Percentiles rank a stretch among this genome's conserved stretches.
phyloP scores from a whole-genome alignment of 2,888 invertebrate species.

The Yponomeuta plumbellus region DNA sequence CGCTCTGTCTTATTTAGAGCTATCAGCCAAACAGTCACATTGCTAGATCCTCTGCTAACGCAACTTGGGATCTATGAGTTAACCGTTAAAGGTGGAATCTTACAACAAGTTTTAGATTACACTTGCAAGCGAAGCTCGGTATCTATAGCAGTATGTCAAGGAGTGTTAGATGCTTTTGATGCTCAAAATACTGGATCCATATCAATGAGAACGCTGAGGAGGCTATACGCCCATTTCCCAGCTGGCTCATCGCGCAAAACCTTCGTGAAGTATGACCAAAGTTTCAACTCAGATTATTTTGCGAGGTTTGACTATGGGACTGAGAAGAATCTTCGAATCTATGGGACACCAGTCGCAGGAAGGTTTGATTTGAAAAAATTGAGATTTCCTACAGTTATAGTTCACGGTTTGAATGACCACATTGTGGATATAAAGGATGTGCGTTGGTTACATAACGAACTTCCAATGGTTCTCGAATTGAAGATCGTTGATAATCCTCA shows the following conservation, averaged over 20 bases:
- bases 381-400: neutral
- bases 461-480: neutral
- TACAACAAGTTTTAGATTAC: neutral
- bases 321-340: neutral
- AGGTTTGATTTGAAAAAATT: neutral
- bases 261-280: neutral
- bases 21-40: neutral
- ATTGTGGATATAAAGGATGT: constrained; percentile 4
- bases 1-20: neutral
- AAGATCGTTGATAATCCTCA: constrained; percentile 9
- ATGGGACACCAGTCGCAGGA: neutral
- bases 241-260: constrained; percentile 3
- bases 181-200: neutral
- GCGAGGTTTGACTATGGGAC: neutral
- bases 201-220: neutral
- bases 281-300: neutral
- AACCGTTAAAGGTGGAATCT: neutral
- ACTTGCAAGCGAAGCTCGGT: neutral
- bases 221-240: constrained; percentile 4
- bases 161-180: neutral
- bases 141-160: neutral
- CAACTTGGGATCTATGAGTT: neutral
- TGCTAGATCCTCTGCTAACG: neutral
- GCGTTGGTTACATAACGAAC: neutral
- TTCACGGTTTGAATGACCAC: neutral